Percentiles rank a stretch among this genome's conserved stretches.
Evolutionary conservation across 1,140 invertebrate genomes (phyloP).

Genomic region (Thereuonema tuberculata): DNA sequence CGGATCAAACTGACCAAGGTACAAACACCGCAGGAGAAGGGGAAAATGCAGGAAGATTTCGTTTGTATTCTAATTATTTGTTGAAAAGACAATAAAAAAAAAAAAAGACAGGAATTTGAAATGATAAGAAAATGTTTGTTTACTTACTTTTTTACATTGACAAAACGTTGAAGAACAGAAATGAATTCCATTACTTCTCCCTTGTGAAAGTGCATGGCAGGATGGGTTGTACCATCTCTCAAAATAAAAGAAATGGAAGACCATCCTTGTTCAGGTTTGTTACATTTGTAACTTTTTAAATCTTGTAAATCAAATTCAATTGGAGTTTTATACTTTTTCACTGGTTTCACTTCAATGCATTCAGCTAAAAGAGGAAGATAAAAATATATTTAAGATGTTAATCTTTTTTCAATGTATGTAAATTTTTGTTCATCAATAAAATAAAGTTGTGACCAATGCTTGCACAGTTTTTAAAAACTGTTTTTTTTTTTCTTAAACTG

Average conservation of each 20-base stretch:
- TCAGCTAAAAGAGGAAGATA: background rate
- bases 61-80: background rate
- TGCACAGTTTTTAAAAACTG: too few relatives aligned
- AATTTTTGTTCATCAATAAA: too few relatives aligned
- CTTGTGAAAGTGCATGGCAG: conserved; percentile 69
- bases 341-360: background rate
- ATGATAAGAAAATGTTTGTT: background rate
- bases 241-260: conserved; percentile 34
- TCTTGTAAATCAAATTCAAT: conserved; percentile 34
- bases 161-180: conserved; percentile 34
- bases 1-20: too few relatives aligned
- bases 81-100: background rate
- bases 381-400: background rate
- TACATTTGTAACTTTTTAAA: conserved; percentile 34
- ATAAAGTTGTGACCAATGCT: too few relatives aligned
- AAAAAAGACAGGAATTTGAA: background rate
- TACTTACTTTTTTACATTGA: conserved; percentile 33
- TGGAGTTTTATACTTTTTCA: background rate
- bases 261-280: conserved; percentile 27
- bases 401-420: background rate
- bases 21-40: too few relatives aligned
- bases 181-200: conserved; percentile 68
- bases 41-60: too few relatives aligned
- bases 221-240: conserved; percentile 54
- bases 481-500: too few relatives aligned